phyloP scores from a whole-genome alignment of 2,797 vertebrate species.

The Rhabdomys pumilio region DNA sequence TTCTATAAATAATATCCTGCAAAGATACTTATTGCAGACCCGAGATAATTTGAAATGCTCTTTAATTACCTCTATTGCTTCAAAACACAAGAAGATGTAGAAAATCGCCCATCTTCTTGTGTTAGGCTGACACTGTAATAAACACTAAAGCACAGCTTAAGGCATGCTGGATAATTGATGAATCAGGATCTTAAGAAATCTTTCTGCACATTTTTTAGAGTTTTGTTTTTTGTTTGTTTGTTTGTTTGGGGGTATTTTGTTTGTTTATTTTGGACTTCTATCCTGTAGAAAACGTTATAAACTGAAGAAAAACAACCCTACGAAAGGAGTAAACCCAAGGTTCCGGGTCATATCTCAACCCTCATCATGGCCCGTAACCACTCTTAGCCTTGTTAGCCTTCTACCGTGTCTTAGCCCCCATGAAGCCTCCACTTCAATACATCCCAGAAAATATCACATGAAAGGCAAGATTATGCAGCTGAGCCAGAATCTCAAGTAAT shows the following conservation, averaged over 20 bases:
- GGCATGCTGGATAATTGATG: background rate
- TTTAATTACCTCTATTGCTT: background rate
- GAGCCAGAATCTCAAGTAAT: background rate
- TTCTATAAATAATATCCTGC: background rate
- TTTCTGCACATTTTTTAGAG: background rate
- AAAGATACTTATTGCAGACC: background rate
- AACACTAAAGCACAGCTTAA: background rate
- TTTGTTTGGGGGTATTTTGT: no score
- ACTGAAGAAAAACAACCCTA: background rate
- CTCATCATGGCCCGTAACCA: background rate
- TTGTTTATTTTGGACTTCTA: background rate
- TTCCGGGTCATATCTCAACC: background rate
- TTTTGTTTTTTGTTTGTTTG: background rate
- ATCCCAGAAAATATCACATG: background rate
- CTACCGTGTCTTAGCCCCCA: background rate
- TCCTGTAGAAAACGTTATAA: background rate
- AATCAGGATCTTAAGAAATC: background rate
- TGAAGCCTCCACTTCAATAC: background rate
- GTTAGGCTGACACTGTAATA: background rate
- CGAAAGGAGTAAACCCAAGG: background rate
- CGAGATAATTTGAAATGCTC: background rate
- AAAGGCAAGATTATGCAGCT: background rate
- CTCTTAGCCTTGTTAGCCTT: background rate
- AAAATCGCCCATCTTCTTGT: background rate
- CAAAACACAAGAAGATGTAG: background rate